Evolutionary conservation across 1,140 invertebrate genomes (phyloP).

Genomic region (Drosophila navojoa): DNA sequence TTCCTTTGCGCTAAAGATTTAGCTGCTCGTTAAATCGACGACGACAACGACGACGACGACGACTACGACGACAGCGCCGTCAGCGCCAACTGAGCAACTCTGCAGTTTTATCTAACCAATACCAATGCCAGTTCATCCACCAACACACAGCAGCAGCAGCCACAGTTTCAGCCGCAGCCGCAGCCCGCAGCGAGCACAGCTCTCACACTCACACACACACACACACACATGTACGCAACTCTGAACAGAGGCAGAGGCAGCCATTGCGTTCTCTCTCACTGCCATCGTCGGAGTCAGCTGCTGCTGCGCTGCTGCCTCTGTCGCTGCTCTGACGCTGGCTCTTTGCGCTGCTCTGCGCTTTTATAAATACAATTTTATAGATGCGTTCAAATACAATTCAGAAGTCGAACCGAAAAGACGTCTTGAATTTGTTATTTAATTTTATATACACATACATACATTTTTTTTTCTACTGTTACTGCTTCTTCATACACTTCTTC

Average conservation of each 20-base stretch:
- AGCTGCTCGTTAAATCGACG: constrained; percentile 7
- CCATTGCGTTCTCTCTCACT: constrained; percentile 50
- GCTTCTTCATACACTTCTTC: constrained; percentile 18
- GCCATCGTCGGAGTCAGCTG: constrained; percentile 31
- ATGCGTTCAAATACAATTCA: constrained; percentile 62
- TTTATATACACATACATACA: constrained; percentile 3
- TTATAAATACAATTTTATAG: constrained; percentile 80
- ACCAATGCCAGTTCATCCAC: constrained; percentile 42
- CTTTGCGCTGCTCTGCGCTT: constrained; percentile 49
- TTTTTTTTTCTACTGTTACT: constrained; percentile 19
- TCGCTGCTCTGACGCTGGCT: constrained; percentile 33
- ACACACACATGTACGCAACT: constrained; percentile 13
- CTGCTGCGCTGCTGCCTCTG: constrained; percentile 39
- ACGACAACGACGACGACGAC: neutral
- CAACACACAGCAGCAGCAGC: constrained; percentile 29
- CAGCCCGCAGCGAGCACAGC: constrained; percentile 25
- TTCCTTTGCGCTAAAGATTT: constrained; percentile 55
- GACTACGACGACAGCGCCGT: constrained; percentile 21
- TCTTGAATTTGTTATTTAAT: constrained; percentile 53
- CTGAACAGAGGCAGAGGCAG: constrained; percentile 46
- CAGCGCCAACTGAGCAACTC: constrained; percentile 29
- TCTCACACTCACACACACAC: neutral
- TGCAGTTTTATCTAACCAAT: constrained; percentile 78
- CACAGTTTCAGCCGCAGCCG: constrained; percentile 30
- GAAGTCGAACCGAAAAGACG: constrained; percentile 55